These are phyloP conservation scores for Branchellion lobata DNA, from an alignment of 2,888 invertebrate species.

Conservation along the genomic window DNA sequence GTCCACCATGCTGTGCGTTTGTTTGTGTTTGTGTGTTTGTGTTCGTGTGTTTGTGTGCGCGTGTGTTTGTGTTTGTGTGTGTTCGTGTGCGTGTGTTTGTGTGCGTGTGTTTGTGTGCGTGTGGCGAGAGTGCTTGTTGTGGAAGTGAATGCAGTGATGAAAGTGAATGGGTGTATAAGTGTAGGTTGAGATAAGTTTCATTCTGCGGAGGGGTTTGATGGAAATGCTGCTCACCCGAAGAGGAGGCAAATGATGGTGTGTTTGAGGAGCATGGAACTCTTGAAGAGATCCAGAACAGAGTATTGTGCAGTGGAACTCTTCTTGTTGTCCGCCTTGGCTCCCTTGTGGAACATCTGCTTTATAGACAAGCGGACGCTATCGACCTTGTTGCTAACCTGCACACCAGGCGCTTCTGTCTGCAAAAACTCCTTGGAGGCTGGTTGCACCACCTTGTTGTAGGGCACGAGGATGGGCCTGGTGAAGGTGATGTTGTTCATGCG, in stretches of 20 bases:
- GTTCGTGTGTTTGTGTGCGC: too few relatives aligned
- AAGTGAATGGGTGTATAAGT: background rate
- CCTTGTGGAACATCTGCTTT: background rate
- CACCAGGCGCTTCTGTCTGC: background rate
- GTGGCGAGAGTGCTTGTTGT: too few relatives aligned
- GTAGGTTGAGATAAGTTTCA: background rate
- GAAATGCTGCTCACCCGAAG: background rate
- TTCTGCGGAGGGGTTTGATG: background rate
- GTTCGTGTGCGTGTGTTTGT: too few relatives aligned
- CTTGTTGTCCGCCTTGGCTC: background rate
- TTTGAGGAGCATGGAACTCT: background rate
- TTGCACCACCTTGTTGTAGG: too few relatives aligned
- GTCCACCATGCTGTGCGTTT: slow-evolving; percentile 49
- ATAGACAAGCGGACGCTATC: background rate
- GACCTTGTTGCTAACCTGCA: background rate
- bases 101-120: too few relatives aligned
- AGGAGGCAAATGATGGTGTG: slow-evolving; percentile 2
- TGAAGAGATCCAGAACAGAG: slow-evolving; percentile 20
- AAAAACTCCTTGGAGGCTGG: background rate
- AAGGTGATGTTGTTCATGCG: slow-evolving; percentile 42
- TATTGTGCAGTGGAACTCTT: background rate
- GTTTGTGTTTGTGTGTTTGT: background rate
- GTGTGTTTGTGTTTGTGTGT: too few relatives aligned
- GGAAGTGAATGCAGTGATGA: background rate
- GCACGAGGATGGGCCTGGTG: background rate